Base-by-base conservation (phyloP, 1,140 invertebrate genomes). In the Sminthurides bifidus region DNA sequence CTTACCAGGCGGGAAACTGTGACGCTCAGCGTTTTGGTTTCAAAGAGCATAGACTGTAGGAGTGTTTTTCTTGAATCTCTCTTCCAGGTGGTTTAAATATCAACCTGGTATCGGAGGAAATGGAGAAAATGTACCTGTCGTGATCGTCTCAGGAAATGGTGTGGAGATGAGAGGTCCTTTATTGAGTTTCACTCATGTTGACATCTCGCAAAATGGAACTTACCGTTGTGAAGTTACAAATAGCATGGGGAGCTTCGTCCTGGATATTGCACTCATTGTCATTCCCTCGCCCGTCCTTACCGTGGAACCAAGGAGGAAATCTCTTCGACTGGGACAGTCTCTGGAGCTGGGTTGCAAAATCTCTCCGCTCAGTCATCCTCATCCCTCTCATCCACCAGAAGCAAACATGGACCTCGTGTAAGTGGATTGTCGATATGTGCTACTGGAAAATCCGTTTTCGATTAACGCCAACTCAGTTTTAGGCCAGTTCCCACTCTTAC, bases 161-260 rank as follows among this genome's bases (percentile, higher is more conserved):
- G 40, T 55, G 19, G 49, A 52, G n/a, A 56, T 56, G 17, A 10
- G 45, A 33, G 58, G 58, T 2, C 58, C 58, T 4, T 29, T 60
- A 24, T 56, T 60, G 19, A 60, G 53, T 49, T 60, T 60, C 21
- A 17, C 1, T 12, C 26, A 23, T 35, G 27, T 59, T 44, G 52
- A 59, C 41, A 40, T 40, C 10, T 65, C 69, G 2, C 65, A 69
- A 37, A 63, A 63, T 46, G 60, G 56, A 26, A 59, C 52, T 23
- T 77, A 77, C 60, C 71, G 71, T 54, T 80, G 78, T 67, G 72
- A 76, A 23, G 76, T 76, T 5, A 77, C 76, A 65, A 81, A 80
- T 66, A 73, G 73, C 57, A 75, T 75, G 55, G 79, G 78, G 3
- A 78, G 76, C 61, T 77, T 79, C 61, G 68, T 74, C 8, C 65